These are phyloP conservation scores for Drosophila mauritiana DNA, from an alignment of 1,140 invertebrate genomes.

Conservation along the genomic window DNA sequence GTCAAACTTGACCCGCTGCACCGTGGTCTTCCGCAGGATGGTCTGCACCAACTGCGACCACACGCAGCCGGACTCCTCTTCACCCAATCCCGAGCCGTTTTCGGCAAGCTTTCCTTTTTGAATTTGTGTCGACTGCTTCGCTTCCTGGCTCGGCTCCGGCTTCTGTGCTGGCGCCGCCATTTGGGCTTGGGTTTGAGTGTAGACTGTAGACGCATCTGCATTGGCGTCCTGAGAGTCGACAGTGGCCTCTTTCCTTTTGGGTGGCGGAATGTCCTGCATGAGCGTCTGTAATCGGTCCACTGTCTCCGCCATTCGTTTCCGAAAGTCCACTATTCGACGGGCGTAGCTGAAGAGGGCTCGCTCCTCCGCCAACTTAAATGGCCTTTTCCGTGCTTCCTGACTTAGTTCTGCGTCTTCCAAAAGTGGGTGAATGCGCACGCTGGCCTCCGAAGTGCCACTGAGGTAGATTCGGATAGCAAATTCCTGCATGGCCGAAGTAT, in stretches of 20 bases:
- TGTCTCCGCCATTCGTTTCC: conserved; percentile 77
- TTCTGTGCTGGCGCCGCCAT: background rate
- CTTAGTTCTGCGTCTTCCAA: conserved; percentile 45
- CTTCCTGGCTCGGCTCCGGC: background rate
- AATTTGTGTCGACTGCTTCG: background rate
- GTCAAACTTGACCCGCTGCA: conserved; percentile 68
- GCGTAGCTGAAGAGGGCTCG: conserved; percentile 67
- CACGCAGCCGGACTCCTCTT: conserved; percentile 51
- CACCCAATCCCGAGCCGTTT: background rate
- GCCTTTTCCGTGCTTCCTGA: conserved; percentile 13
- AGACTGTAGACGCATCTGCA: background rate
- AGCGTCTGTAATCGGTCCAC: conserved; percentile 73
- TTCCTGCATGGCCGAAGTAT: conserved; percentile 76
- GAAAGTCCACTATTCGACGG: conserved; percentile 66
- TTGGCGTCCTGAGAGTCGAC: background rate
- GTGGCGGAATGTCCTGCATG: conserved; percentile 56
- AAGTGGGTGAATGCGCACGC: conserved; percentile 33
- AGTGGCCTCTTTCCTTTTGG: conserved; percentile 2
- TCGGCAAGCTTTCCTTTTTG: conserved; percentile 7
- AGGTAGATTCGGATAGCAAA: conserved; percentile 68
- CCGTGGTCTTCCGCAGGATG: conserved; percentile 69
- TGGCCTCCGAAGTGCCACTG: conserved; percentile 57
- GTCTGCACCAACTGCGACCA: conserved; percentile 81
- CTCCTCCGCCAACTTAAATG: conserved; percentile 33
- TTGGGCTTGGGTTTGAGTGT: conserved; percentile 1